Conservation (phyloP, 92 coral and sea anemone genomes). For the Parazoanthus atlanticus region DNA sequence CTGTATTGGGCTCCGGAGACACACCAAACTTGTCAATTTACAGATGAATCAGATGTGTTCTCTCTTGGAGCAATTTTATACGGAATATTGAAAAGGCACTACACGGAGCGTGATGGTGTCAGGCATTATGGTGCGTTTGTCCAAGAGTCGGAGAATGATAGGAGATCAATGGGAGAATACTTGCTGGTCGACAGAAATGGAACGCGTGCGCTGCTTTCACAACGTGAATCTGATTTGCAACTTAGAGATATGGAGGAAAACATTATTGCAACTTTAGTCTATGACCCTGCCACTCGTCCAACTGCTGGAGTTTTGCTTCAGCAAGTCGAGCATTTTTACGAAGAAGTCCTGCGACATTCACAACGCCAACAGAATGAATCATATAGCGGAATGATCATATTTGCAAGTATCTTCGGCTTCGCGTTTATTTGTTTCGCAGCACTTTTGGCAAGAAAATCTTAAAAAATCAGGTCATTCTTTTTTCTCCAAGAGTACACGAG, state of each 20-base stretch:
- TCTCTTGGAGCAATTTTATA: background rate
- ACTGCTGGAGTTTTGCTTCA: background rate
- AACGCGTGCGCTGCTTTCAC: background rate
- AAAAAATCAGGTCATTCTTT: no score
- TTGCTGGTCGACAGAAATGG: background rate
- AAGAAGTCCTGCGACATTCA: no score
- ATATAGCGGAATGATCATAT: no score
- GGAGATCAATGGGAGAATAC: background rate
- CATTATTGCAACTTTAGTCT: background rate
- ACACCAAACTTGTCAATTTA: background rate
- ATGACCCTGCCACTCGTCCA: background rate
- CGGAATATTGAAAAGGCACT: slow-evolving; percentile 2
- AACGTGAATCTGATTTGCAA: background rate
- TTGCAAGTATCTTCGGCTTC: no score
- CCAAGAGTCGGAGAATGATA: background rate
- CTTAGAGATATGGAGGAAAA: background rate
- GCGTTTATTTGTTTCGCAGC: no score
- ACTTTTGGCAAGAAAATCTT: no score
- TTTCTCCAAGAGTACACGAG: no score
- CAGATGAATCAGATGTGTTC: background rate
- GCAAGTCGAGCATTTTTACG: no score
- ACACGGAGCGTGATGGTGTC: background rate
- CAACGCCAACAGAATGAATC: no score
- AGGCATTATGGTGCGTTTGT: background rate
- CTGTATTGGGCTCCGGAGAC: slow-evolving; percentile 11